Percentiles rank a stretch among this genome's conserved stretches.
These are phyloP conservation scores for Cygnus olor DNA, from an alignment of 2,797 vertebrate species.

Conservation along the genomic window DNA sequence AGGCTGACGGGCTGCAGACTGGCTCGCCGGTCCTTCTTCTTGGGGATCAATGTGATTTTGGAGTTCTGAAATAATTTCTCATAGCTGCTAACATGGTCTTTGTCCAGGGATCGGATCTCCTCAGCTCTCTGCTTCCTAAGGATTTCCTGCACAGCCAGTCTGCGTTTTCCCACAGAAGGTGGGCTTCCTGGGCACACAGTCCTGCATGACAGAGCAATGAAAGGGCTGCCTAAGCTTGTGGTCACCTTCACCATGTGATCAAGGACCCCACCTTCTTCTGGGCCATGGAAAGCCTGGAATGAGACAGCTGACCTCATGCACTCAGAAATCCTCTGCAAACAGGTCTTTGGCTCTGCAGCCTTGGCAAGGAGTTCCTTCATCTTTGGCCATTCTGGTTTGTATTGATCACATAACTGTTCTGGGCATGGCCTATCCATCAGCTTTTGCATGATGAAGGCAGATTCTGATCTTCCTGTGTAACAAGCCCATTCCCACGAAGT, in stretches of 20 bases:
- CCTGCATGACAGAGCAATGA: conserved; percentile 85
- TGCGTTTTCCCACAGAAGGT: conserved; percentile 87
- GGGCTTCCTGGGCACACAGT: conserved; percentile 90
- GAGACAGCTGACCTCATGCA: conserved; percentile 81
- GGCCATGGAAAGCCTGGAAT: conserved; percentile 82
- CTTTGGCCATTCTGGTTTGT: conserved; percentile 88
- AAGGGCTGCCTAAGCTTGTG: conserved; percentile 88
- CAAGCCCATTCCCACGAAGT: conserved; percentile 92
- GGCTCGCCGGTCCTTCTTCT: conserved; percentile 78
- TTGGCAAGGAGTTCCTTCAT: conserved; percentile 83
- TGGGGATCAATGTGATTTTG: conserved; percentile 74
- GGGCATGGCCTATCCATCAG: conserved; percentile 88
- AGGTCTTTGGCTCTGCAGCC: conserved; percentile 86
- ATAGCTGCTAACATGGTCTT: conserved; percentile 70
- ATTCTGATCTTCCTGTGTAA: conserved; percentile 90
- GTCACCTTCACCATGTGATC: conserved; percentile 95
- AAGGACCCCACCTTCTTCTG: conserved; percentile 87
- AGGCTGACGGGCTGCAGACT: conserved; percentile 79
- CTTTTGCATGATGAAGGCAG: conserved; percentile 85
- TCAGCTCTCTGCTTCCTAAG: conserved; percentile 79
- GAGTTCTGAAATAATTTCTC: conserved; percentile 85
- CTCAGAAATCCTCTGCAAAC: conserved; percentile 85
- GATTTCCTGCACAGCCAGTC: conserved; percentile 90
- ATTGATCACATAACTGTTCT: conserved; percentile 84
- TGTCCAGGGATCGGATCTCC: conserved; percentile 75